Base-by-base conservation (phyloP, 2,888 invertebrate species). In the Junonia oenone region DNA sequence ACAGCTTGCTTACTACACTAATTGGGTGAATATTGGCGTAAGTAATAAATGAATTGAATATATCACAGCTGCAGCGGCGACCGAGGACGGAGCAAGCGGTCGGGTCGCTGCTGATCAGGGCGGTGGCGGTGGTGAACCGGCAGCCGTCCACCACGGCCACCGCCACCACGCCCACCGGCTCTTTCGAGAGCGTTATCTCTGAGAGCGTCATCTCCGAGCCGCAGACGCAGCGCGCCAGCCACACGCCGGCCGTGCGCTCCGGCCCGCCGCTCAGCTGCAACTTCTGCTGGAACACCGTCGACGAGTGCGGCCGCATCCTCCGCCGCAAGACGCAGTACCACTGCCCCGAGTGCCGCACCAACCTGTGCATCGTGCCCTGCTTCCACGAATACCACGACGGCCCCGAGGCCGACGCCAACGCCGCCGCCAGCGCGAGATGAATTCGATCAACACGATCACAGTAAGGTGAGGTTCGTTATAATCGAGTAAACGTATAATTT, bases 201-300 rank as follows among this genome's bases (percentile, higher is more conserved):
- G 33, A 62, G 35, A 29, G 22, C 3, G 22, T 26, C 9, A n/a
- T 26, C 22, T 2, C 33, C 9, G 15, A 48, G 6, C 6, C 74
- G 17, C 71, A 71, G 26, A 61, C 78, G 2, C 74, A 72, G n/a
- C 81, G 96, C 56, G 94, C 95, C 46, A 95, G 95, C 71, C 96
- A 97, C 82, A 96, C 96, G 73, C 97, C 96, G 6, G 95, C 95
- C 8, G 93, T 95, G 14, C 67, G 97, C 51, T 93, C 94, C 6
- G 97, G 97, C 0, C 96, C 97, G 4, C 96, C 96, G 2, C 85
- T 97, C 61, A 95, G 96, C 65, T 97, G 97, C 83, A 96, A 96
- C 84, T 96, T 94, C 78, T 97, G 97, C 83, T 97, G 97, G 97
- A 97, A 97, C 78, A 96, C 96, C 0, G 95, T 96, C 45, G 96